phyloP scores from a whole-genome alignment of 2,888 invertebrate genomes.

The Drosophila leonis region DNA sequence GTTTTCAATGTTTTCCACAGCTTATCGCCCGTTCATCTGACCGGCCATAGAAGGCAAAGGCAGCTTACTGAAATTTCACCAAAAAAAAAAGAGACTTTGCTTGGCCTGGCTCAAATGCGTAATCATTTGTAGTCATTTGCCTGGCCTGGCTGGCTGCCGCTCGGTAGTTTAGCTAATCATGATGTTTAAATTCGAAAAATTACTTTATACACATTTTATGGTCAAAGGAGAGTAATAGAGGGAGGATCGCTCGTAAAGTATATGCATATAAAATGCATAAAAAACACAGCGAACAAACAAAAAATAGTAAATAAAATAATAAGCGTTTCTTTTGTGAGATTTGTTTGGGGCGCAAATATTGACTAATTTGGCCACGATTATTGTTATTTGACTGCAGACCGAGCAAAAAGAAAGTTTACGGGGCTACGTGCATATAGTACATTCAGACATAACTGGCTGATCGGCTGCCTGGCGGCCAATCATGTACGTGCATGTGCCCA shows the following conservation, averaged over 20 bases:
- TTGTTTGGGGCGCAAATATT: slow-evolving; percentile 80
- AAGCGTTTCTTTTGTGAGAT: slow-evolving; percentile 62
- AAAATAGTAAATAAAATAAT: slow-evolving; percentile 63
- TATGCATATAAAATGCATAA: slow-evolving; percentile 35
- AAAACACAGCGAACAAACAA: slow-evolving; percentile 9
- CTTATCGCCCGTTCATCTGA: slow-evolving; percentile 63
- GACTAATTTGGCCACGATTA: slow-evolving; percentile 83
- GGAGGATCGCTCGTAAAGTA: slow-evolving; percentile 19
- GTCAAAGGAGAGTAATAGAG: slow-evolving; percentile 24
- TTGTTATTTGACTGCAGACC: slow-evolving; percentile 69
- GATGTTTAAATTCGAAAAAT: slow-evolving; percentile 76
- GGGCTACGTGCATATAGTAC: slow-evolving; percentile 52
- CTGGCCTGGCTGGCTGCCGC: slow-evolving; percentile 55
- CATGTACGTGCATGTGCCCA: slow-evolving; percentile 73
- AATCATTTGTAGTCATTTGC: slow-evolving; percentile 79
- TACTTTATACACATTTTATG: slow-evolving; percentile 74
- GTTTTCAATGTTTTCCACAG: slow-evolving; percentile 64
- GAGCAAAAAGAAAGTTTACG: slow-evolving; percentile 64
- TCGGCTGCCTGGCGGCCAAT: slow-evolving; percentile 74
- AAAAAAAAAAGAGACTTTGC: slow-evolving; percentile 41
- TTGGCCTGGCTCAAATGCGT: slow-evolving; percentile 63
- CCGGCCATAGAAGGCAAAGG: slow-evolving; percentile 50
- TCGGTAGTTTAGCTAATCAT: slow-evolving; percentile 72
- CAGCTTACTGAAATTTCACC: slow-evolving; percentile 61
- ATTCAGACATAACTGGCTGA: slow-evolving; percentile 39